Evolutionary conservation across 2,888 invertebrate species (phyloP).

Genomic region (Eretmocerus hayati): DNA sequence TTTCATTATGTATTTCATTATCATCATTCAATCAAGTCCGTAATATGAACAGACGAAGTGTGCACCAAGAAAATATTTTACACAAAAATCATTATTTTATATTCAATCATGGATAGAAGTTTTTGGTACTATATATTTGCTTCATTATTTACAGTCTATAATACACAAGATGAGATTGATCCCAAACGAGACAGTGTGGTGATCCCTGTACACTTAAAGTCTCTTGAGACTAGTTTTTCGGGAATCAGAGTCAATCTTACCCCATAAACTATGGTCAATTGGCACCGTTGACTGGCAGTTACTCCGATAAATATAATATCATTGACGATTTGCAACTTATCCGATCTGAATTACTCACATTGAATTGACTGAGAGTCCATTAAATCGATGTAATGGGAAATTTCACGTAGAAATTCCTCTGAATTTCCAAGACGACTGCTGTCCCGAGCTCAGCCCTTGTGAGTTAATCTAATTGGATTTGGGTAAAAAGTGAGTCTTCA

Average conservation of each 20-base stretch:
- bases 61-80: constrained; percentile 16
- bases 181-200: constrained; percentile 7
- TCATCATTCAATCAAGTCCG: neutral
- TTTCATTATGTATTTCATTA: neutral
- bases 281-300: too few relatives aligned
- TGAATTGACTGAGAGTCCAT: too few relatives aligned
- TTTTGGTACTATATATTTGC: neutral
- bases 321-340: too few relatives aligned
- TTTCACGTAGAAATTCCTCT: too few relatives aligned
- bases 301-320: too few relatives aligned
- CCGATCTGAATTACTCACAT: too few relatives aligned
- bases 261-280: neutral
- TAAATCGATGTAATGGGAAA: too few relatives aligned
- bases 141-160: constrained; percentile 17
- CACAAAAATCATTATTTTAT: constrained; percentile 8
- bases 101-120: neutral
- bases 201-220: too few relatives aligned
- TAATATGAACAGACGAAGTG: neutral
- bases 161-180: constrained; percentile 13
- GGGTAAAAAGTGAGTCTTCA: too few relatives aligned
- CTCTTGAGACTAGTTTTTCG: neutral
- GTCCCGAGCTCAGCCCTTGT: too few relatives aligned
- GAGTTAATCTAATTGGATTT: too few relatives aligned
- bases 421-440: too few relatives aligned
- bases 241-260: neutral